Conservation (phyloP, 1,140 invertebrate species). For the Drosophila ficusphila region DNA sequence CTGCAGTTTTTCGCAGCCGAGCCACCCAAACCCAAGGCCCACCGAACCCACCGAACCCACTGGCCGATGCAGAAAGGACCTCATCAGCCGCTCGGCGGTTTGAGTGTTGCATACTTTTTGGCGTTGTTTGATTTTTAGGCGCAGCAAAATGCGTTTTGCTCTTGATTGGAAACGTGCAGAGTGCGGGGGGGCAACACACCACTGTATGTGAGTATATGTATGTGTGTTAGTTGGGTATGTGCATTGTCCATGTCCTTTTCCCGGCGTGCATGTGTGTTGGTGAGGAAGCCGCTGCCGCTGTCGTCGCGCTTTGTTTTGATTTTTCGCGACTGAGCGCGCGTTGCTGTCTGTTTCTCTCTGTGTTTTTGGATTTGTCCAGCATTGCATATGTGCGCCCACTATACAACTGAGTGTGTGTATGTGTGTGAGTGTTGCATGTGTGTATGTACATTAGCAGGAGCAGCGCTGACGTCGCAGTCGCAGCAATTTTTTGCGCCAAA, state of each 20-base stretch:
- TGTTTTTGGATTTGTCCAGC: slow-evolving; percentile 73
- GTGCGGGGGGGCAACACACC: neutral
- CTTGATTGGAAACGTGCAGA: slow-evolving; percentile 50
- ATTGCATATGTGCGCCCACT: slow-evolving; percentile 56
- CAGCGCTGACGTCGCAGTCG: slow-evolving; percentile 53
- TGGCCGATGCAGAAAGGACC: neutral
- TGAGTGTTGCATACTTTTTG: slow-evolving; percentile 73
- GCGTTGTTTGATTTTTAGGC: slow-evolving; percentile 79
- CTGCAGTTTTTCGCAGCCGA: slow-evolving; percentile 39
- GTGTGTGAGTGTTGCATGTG: slow-evolving; percentile 35
- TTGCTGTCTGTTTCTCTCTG: slow-evolving; percentile 57
- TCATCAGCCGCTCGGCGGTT: slow-evolving; percentile 6
- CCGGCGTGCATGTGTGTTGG: neutral
- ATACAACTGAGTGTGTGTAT: slow-evolving; percentile 19
- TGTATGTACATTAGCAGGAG: slow-evolving; percentile 71
- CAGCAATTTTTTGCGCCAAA: slow-evolving; percentile 68
- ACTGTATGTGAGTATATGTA: neutral
- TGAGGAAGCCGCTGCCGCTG: slow-evolving; percentile 34
- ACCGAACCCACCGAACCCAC: neutral
- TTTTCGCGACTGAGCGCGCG: slow-evolving; percentile 80
- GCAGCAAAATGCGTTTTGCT: slow-evolving; percentile 76
- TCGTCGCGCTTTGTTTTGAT: slow-evolving; percentile 81
- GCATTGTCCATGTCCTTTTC: slow-evolving; percentile 45
- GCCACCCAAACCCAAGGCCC: too few relatives aligned
- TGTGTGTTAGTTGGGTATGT: slow-evolving; percentile 25